Evolutionary conservation across 2,113 vertebrate species (phyloP).

Genomic region (Pampusana beccarii): DNA sequence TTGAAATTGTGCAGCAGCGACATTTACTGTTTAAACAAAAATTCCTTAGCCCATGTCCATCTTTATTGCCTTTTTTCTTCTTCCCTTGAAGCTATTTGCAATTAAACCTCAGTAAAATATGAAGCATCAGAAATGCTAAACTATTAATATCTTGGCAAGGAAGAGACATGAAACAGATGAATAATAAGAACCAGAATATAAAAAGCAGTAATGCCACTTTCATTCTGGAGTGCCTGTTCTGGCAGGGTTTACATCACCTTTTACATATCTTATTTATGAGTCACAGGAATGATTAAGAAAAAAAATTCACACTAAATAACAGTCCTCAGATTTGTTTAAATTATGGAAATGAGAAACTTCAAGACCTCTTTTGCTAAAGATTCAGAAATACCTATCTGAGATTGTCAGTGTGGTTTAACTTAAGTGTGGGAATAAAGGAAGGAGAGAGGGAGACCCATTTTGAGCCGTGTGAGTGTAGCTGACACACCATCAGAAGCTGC

Average conservation of each 20-base stretch:
- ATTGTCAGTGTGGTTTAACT: not conserved
- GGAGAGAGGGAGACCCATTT: not conserved
- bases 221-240: constrained; percentile 28
- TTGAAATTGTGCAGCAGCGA: not conserved
- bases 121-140: constrained; percentile 8
- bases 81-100: constrained; percentile 33
- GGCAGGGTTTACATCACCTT: constrained; percentile 38
- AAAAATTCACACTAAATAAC: constrained; percentile 9
- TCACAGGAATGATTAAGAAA: constrained; percentile 11
- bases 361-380: not conserved
- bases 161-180: constrained; percentile 52
- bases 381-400: not conserved
- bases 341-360: constrained; percentile 42
- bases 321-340: constrained; percentile 48
- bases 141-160: not conserved
- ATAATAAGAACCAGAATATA: constrained; percentile 67
- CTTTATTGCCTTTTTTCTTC: not conserved
- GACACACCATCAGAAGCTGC: not conserved
- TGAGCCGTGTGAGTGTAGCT: not conserved
- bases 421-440: not conserved
- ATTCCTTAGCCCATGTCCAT: not conserved
- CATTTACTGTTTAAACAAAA: constrained; percentile 6
- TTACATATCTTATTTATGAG: constrained; percentile 29
- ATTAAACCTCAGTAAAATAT: constrained; percentile 64
- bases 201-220: constrained; percentile 60